Conservation (phyloP, 2,113 vertebrate species). For the Columba livia region DNA sequence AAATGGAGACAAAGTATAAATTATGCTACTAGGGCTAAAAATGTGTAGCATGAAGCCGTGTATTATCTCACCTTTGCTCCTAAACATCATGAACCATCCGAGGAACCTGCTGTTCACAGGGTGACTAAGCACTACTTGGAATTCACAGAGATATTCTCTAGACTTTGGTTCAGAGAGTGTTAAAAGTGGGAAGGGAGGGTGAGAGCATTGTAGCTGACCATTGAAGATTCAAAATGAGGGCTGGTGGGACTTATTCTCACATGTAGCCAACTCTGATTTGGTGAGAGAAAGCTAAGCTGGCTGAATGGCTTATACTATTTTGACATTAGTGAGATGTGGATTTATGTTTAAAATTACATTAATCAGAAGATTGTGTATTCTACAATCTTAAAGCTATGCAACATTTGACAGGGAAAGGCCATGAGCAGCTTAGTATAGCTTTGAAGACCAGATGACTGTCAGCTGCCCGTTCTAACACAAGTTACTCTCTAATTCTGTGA, state of each 20-base stretch:
- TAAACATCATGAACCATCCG: neutral
- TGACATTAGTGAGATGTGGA: neutral
- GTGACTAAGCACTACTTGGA: neutral
- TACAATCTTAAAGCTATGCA: neutral
- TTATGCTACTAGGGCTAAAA: neutral
- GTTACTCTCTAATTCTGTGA: neutral
- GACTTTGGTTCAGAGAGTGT: neutral
- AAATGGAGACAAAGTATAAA: neutral
- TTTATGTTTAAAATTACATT: neutral
- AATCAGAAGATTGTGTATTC: neutral
- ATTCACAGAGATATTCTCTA: neutral
- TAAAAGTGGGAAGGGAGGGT: neutral
- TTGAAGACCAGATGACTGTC: neutral
- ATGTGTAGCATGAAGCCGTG: neutral
- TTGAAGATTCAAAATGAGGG: neutral
- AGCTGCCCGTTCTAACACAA: neutral
- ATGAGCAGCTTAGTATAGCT: neutral
- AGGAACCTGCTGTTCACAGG: neutral
- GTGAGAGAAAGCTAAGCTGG: neutral
- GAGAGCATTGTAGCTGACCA: neutral
- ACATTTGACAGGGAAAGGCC: neutral
- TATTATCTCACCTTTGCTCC: neutral
- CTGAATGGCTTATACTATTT: neutral
- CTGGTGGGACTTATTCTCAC: neutral
- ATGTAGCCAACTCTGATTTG: neutral